Base-by-base conservation (phyloP, 2,113 vertebrate genomes). In the Hippocampus comes region DNA sequence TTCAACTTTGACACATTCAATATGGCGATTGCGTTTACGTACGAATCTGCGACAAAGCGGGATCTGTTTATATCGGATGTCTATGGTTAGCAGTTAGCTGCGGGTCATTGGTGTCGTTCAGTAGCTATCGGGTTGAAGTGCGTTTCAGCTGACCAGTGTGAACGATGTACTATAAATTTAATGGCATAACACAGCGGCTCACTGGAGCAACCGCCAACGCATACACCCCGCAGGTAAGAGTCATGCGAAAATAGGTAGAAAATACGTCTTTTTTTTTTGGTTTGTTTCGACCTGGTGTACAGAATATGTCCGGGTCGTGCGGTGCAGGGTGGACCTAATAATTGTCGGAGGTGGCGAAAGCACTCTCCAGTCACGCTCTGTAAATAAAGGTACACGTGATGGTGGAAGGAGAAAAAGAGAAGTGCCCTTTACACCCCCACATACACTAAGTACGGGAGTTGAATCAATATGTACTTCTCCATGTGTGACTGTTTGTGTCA, bases 141-240 rank as follows among this genome's bases (percentile, higher is more conserved):
- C 3, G 27, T 34, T 34, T 9, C 59, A 30, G 59, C 6, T 30
- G 15, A 61, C 59, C 14, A 4, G 21, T 18, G 23, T 48, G 64
- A 60, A 55, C 53, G 27, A 79, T 79, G 78, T 72, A 70, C 55
- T 76, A 76, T 48, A 20, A 2, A 43, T 49, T 71, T 41, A 67
- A 73, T 42, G 63, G 63, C 34, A 46, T 73, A 48, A 76, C 67
- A n/a, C 74, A 73, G 61, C 60, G 67, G 61, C 74, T 78, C 20
- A 74, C 55, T 21, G 72, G 72, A 53, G 72, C 72, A 38, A 30
- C 72, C 3, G 59, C 71, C 41, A 0, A 27, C 27, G 41, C 60
- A 1, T 70, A 70, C 67, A 67, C 5, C 23, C 77, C 67, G 25
- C 77, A 74, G 63, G 77, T 74, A 25, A 78, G 60, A 56, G 27